Evolutionary conservation across 1,140 invertebrate genomes (phyloP), one percentile per base, ranked within the genome.

Genomic region (honey bee (Apis mellifera)): DNA sequence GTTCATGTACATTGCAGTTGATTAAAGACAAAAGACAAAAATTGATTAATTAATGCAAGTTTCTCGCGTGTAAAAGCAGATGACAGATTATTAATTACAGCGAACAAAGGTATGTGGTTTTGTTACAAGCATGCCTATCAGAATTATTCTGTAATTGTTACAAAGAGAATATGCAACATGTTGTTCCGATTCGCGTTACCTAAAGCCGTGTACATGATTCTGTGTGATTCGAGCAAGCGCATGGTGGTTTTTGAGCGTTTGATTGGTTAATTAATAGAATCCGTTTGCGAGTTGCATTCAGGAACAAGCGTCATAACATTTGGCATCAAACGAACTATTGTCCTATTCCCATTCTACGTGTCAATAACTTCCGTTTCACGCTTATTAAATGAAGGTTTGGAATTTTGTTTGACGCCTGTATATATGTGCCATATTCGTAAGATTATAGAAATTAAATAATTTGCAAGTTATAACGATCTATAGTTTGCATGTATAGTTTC

Each of bases 191-290:
- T 70, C 65, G 21, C 21, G 42, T 76, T 82, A 32, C 48, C 62
- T 57, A 70, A 78, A 78, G 32, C 32, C 7, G 80, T 26, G 32
- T 9, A 17, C 48, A 0, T 21, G 42, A n/a, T 17, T 13, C 64
- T 26, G 32, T 64, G n/a, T 57, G 21, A n/a, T 48, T 42, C 12
- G 15, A 12, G n/a, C 19, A 54, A 8, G 26, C 19, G 57, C 13
- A n/a, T n/a, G n/a, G 32, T 42, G 73, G 74, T 77, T 82, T 82
- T 82, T 69, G 23, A 82, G 5, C 65, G 73, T 69, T 82, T 69
- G 55, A 69, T 78, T 76, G 66, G 74, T 82, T 82, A 82, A 82
- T 82, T 82, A 82, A 78, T 78, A 66, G 65, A 70, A 82, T 70
- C 65, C 19, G 65, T 78, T 78, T 59, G 17, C 65, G 74, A 82